A percentile compares a stretch with the other conserved stretches of the same genome.
These are phyloP conservation scores for Vanessa atalanta DNA, from an alignment of 1,140 invertebrate genomes.

Conservation along the genomic window DNA sequence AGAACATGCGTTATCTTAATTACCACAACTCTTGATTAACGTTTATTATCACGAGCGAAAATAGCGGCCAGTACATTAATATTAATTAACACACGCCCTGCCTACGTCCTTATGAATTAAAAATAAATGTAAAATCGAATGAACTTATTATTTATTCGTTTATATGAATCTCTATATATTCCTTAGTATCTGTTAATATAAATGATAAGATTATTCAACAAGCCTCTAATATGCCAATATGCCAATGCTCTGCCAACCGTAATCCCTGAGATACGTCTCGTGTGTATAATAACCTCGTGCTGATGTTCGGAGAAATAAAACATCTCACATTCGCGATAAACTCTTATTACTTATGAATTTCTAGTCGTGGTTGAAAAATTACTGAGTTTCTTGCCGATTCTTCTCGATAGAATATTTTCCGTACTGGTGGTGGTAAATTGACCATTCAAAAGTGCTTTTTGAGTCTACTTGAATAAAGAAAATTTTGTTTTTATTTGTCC, in stretches of 20 bases:
- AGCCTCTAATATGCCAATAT: background rate
- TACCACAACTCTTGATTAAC: slow-evolving; percentile 7
- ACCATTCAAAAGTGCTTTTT: no score
- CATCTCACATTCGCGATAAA: no score
- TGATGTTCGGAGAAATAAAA: no score
- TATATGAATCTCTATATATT: background rate
- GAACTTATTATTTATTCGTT: background rate
- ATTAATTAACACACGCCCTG: slow-evolving; percentile 6
- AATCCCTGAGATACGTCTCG: background rate
- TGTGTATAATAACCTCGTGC: background rate
- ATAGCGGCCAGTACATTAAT: slow-evolving; percentile 9
- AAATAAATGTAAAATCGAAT: slow-evolving; percentile 3
- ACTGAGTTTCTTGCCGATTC: no score
- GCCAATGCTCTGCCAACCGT: background rate
- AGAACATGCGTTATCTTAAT: slow-evolving; percentile 10
- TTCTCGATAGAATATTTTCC: no score
- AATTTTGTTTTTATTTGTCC: no score
- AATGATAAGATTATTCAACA: background rate
- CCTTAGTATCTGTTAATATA: background rate
- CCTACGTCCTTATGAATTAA: slow-evolving; percentile 2
- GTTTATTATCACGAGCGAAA: slow-evolving; percentile 10
- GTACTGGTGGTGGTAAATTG: no score
- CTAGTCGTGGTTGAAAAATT: no score
- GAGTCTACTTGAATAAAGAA: no score
- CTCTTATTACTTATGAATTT: no score